Evolutionary conservation across 23 tunicate species (phyloP).

Genomic region (Trididemnum clinides): DNA sequence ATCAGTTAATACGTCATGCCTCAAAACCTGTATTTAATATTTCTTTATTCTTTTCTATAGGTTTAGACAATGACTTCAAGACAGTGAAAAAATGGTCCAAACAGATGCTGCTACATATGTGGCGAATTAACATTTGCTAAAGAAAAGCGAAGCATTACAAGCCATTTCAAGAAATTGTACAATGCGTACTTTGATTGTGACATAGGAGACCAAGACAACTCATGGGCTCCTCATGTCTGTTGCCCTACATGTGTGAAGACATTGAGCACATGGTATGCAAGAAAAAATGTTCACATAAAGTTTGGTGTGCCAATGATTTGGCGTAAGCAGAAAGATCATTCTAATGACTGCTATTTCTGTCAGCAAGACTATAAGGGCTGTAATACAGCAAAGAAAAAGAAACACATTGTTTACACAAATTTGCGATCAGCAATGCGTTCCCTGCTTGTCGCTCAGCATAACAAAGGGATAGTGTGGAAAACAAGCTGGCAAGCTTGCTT

Average conservation of each 20-base stretch:
- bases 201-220: slow-evolving; percentile 6
- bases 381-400: background rate
- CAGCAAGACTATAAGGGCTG: background rate
- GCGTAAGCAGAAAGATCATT: slow-evolving; percentile 10
- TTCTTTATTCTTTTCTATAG: background rate
- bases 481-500: too few relatives aligned
- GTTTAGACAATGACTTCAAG: slow-evolving; percentile 7
- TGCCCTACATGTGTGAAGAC: slow-evolving; percentile 11
- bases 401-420: slow-evolving; percentile 6
- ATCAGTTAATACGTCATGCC: background rate
- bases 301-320: slow-evolving; percentile 18
- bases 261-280: slow-evolving; percentile 10
- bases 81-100: slow-evolving; percentile 13
- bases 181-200: slow-evolving; percentile 9
- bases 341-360: slow-evolving; percentile 12
- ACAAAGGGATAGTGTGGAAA: too few relatives aligned
- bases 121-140: slow-evolving; percentile 17
- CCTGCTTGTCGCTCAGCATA: too few relatives aligned
- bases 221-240: slow-evolving; percentile 17
- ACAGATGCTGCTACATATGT: background rate
- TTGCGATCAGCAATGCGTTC: slow-evolving; percentile 7
- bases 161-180: slow-evolving; percentile 13
- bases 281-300: slow-evolving; percentile 1
- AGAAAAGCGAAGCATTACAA: slow-evolving; percentile 2
- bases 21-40: background rate